phyloP scores from a whole-genome alignment of 2,888 invertebrate species.

The Heliothis peltigera region DNA sequence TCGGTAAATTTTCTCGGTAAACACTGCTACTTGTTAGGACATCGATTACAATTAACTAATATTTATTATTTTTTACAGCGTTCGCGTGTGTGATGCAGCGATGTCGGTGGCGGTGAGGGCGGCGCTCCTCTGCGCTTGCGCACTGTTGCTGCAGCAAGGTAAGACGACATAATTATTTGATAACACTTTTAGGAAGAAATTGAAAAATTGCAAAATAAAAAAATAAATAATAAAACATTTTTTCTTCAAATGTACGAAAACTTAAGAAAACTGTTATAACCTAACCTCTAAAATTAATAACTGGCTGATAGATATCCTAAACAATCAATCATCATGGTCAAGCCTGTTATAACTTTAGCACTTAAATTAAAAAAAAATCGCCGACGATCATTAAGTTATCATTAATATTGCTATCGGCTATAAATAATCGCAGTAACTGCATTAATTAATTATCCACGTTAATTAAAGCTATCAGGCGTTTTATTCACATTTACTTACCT shows the following conservation, averaged over 20 bases:
- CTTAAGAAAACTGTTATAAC: too few relatives aligned
- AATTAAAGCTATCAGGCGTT: constrained; percentile 85
- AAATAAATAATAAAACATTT: too few relatives aligned
- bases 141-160: constrained; percentile 81
- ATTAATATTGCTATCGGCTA: constrained; percentile 5
- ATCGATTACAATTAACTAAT: constrained; percentile 1
- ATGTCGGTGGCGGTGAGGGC: constrained; percentile 83
- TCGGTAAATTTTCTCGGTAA: too few relatives aligned
- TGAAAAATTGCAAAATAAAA: too few relatives aligned
- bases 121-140: constrained; percentile 84
- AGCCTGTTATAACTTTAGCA: background rate
- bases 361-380: background rate
- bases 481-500: constrained; percentile 90
- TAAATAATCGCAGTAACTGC: constrained; percentile 17
- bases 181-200: too few relatives aligned
- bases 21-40: too few relatives aligned
- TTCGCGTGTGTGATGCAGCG: constrained; percentile 83
- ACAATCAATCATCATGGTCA: background rate
- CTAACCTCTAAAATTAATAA: too few relatives aligned
- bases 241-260: too few relatives aligned
- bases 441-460: constrained; percentile 39
- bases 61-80: constrained; percentile 74
- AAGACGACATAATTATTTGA: constrained; percentile 10
- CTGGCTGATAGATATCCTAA: background rate
- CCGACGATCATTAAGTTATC: background rate